Evolutionary conservation across 2,888 invertebrate genomes (phyloP), one percentile per base, ranked within the genome.

Genomic region (Lasius platythorax): DNA sequence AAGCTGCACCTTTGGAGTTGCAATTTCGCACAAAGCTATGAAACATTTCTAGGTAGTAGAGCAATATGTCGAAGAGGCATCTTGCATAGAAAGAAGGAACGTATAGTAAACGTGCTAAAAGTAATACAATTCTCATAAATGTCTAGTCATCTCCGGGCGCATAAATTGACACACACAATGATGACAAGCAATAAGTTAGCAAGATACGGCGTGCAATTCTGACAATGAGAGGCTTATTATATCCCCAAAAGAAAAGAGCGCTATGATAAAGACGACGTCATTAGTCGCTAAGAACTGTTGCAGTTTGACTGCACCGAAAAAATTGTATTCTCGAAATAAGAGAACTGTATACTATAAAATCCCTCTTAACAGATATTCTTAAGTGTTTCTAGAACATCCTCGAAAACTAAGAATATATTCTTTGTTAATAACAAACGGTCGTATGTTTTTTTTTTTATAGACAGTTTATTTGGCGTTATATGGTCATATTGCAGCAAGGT

Each of bases 1-100:
- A 50, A 43, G 15, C 15, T 50, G 33, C 50, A 37, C 6, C 37
- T 76, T 76, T 37, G 37, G 33, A 66, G 37, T 37, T 64, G 75
- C 66, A 40, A 53, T 67, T 76, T 67, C 12, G 68, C 40, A 67
- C 23, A 53, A 50, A 78, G n/a, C 56, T 56, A 67, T 76, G 76
- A n/a, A 40, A 78, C 67, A 68, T 78, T 43, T n/a, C 28, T 28
- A 18, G 37, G 18, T 37, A 50, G 33, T 23, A 18, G 23, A 23
- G 50, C 18, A 18, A 53, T 9, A 40, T 28, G 67, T 9, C 40
- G 12, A 56, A 76, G 40, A 78, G 40, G 53, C 8, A 50, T 11
- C 12, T 28, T 64, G 11, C n/a, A 37, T 28, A 40, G 37, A 66
- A 67, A 46, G 30, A 30, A 33, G 67, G 28, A 76, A 40, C 6